Conservation (phyloP, 2,888 invertebrate genomes). For the Epinotia nisella region DNA sequence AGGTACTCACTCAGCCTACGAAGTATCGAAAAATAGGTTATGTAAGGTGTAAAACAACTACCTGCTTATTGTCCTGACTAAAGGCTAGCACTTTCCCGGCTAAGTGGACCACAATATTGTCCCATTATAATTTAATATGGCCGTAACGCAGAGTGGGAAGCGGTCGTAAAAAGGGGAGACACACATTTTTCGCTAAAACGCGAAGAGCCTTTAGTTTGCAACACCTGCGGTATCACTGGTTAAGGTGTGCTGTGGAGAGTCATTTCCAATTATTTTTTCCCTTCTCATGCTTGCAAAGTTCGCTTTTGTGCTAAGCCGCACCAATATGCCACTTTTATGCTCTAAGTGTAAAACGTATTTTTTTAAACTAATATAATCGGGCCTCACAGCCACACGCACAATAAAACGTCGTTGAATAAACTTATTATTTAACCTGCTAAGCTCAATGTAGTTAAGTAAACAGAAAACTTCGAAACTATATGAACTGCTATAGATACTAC, state of each 20-base stretch:
- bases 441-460: no score
- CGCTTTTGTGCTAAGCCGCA: no score
- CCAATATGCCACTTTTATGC: no score
- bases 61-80: background rate
- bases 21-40: background rate
- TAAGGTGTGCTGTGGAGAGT: conserved; percentile 8
- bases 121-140: conserved; percentile 38
- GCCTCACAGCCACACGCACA: no score
- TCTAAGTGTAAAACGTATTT: no score
- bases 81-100: conserved; percentile 6
- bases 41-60: background rate
- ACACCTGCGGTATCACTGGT: conserved; percentile 47
- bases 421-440: no score
- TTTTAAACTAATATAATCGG: no score
- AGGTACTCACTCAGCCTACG: background rate
- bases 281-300: no score
- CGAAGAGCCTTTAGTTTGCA: conserved; percentile 44
- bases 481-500: no score
- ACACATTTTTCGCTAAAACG: conserved; percentile 49
- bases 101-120: conserved; percentile 28
- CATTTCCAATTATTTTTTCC: no score
- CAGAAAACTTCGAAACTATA: no score
- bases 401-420: no score
- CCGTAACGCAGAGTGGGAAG: conserved; percentile 42
- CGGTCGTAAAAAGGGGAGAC: conserved; percentile 47